phyloP scores from a whole-genome alignment of 2,888 invertebrate genomes.

The Rotaria macrura region DNA sequence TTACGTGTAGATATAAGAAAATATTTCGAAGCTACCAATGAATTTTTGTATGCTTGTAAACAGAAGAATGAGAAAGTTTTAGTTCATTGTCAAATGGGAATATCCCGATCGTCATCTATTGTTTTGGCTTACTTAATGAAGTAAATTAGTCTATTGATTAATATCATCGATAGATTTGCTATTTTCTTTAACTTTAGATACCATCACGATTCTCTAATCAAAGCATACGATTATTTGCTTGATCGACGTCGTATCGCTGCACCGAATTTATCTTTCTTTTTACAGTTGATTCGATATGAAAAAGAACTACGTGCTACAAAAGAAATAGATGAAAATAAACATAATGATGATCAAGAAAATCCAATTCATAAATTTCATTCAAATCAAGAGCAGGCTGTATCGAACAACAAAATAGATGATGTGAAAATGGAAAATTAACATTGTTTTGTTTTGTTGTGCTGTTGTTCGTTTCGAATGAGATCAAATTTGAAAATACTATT shows the following conservation, averaged over 20 bases:
- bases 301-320: neutral
- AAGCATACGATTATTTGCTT: neutral
- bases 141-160: neutral
- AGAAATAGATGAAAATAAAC: neutral
- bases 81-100: constrained; percentile 14
- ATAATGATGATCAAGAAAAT: neutral
- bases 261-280: neutral
- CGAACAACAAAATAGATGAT: neutral
- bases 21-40: neutral
- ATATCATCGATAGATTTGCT: no score
- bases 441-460: neutral
- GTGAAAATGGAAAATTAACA: neutral
- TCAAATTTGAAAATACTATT: neutral
- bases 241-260: neutral
- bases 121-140: constrained; percentile 7
- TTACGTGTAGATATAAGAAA: neutral
- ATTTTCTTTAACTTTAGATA: neutral
- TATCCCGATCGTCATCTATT: neutral
- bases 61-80: constrained; percentile 7
- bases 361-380: neutral
- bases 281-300: constrained; percentile 1
- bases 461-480: no score
- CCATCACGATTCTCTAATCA: neutral
- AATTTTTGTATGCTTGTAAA: neutral
- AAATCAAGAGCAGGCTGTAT: neutral